Conservation (phyloP, 30 jellyfish, hydroid and myxozoan species). For the Phacellophora camtschatica region DNA sequence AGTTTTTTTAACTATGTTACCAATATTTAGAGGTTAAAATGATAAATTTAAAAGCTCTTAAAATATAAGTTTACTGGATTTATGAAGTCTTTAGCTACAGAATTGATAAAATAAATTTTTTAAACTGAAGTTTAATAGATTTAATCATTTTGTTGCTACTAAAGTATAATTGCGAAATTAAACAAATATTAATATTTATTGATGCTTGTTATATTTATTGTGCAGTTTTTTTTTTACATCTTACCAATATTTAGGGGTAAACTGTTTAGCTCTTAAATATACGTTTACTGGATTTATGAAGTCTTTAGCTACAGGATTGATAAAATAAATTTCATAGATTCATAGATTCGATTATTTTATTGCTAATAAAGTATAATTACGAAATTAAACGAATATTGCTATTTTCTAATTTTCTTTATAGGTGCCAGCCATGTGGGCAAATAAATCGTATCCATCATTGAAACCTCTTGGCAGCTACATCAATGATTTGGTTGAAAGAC, state of each 20-base stretch:
- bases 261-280: too few relatives aligned
- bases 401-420: background rate
- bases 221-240: too few relatives aligned
- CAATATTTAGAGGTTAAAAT: too few relatives aligned
- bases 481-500: constrained; percentile 52
- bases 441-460: constrained; percentile 66
- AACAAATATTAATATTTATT: background rate
- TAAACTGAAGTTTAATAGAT: background rate
- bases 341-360: background rate
- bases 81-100: too few relatives aligned
- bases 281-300: too few relatives aligned
- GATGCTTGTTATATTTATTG: too few relatives aligned
- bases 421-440: constrained; percentile 77
- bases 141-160: background rate
- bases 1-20: too few relatives aligned
- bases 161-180: background rate
- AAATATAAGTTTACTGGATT: too few relatives aligned
- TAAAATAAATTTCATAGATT: background rate
- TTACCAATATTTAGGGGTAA: too few relatives aligned
- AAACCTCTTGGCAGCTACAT: constrained; percentile 76
- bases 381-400: background rate
- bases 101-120: background rate
- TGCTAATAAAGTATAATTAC: background rate
- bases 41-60: too few relatives aligned
- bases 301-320: too few relatives aligned